Base-by-base conservation (phyloP, 2,888 invertebrate species). In the Drosophila lutescens region DNA sequence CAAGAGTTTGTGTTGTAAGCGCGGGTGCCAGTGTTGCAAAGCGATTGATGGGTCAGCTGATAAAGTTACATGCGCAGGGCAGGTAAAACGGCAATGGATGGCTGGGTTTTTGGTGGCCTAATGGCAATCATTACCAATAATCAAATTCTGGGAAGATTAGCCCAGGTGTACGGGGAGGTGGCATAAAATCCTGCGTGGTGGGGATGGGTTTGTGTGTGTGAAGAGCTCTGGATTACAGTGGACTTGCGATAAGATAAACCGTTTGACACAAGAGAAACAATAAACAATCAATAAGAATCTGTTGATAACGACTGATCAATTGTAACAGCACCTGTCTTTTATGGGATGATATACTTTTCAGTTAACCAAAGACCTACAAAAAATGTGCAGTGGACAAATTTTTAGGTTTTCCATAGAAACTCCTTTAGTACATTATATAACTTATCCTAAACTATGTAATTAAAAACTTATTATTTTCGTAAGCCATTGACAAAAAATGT, bases 31-130 rank as follows among this genome's bases (percentile, higher is more conserved):
- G 84, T 84, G 81, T 72, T 81, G 82, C 12, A 46, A 68, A 81
- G 56, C 63, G 59, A 2, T 23, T 4, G n/a, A 6, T 26, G 10
- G 63, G 76, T 82, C 81, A 82, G 81, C 81, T 82, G 81, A 79
- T 81, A 43, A 76, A 79, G 74, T 84, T 76, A 72, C 72, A 79
- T 63, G 63, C 66, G 53, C 53, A 61, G 38, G 63, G 17, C 53
- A 66, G 63, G 47, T 47, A 54, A 54, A 47, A 12, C 20, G 40
- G n/a, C 47, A 67, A 49, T 15, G 2, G 23, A 13, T 12, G 23
- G 43, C 41, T 20, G 5, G 13, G 13, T n/a, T n/a, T n/a, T 2
- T 9, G 15, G 20, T 43, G 12, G 12, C 41, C 12, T 20, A 20
- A 20, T 43, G 12, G 20, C 9, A 20, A 13, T 17, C 40, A 43